Evolutionary conservation across 2,113 vertebrate species (phyloP).

Genomic region (Hepsetus odoe): DNA sequence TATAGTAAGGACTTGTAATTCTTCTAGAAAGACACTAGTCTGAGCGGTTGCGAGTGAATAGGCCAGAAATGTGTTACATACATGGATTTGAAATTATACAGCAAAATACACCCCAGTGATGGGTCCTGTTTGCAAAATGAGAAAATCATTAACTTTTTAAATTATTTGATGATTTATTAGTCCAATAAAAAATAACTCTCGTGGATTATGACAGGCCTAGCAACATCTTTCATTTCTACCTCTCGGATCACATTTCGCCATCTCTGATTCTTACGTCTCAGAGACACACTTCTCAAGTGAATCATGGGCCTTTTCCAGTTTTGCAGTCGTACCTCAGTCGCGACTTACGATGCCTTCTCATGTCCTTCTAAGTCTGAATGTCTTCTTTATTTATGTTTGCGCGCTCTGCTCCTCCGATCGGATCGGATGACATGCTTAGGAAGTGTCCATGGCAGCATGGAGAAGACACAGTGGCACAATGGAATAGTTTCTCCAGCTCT

Average conservation of each 20-base stretch:
- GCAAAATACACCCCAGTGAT: not conserved
- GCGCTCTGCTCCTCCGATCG: constrained; percentile 3
- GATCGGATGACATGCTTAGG: constrained; percentile 27
- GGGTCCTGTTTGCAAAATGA: not conserved
- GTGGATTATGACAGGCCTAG: not conserved
- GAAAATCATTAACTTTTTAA: not conserved
- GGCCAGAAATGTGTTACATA: not conserved
- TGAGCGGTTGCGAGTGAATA: not conserved
- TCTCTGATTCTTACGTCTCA: constrained; percentile 36
- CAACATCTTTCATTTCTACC: constrained; percentile 40
- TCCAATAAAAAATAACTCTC: too few species aligned
- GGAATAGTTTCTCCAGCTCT: constrained; percentile 44
- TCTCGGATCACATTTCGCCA: constrained; percentile 48
- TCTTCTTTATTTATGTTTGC: constrained; percentile 30
- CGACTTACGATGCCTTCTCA: constrained; percentile 18
- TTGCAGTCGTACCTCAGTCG: constrained; percentile 30
- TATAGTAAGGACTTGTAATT: not conserved
- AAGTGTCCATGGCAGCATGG: constrained; percentile 23
- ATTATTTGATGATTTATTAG: not conserved
- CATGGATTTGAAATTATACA: not conserved
- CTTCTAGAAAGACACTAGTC: not conserved
- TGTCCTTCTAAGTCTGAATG: not conserved
- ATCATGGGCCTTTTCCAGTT: constrained; percentile 20
- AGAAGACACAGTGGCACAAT: constrained; percentile 27
- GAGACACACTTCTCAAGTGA: constrained; percentile 30